phyloP scores from a whole-genome alignment of 1,140 invertebrate species.

The Chelonus insularis region DNA sequence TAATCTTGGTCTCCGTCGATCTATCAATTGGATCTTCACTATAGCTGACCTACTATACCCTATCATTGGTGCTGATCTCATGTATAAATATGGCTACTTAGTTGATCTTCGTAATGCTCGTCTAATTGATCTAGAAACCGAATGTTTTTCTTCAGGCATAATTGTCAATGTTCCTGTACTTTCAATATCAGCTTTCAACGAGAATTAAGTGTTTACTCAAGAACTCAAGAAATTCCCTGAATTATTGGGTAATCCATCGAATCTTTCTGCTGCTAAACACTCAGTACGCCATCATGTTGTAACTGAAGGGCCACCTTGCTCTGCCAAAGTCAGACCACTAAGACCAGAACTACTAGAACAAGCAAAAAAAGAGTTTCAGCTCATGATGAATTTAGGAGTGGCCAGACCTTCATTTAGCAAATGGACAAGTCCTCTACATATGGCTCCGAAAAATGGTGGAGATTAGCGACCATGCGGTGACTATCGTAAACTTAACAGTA shows the following conservation, averaged over 20 bases:
- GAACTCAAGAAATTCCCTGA: background rate
- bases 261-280: background rate
- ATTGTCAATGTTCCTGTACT: too few species aligned
- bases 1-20: constrained; percentile 18
- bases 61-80: constrained; percentile 31
- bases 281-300: background rate
- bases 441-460: constrained; percentile 49
- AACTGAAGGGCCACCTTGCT: background rate
- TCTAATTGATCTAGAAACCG: background rate
- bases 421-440: constrained; percentile 52
- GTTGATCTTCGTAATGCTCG: constrained; percentile 13
- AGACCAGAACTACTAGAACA: constrained; percentile 30
- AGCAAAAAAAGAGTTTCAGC: constrained; percentile 36
- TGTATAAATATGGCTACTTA: constrained; percentile 20
- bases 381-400: constrained; percentile 36
- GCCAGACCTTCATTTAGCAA: constrained; percentile 43
- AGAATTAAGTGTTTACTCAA: too few species aligned
- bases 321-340: constrained; percentile 19
- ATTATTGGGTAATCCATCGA: background rate
- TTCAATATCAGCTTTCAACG: too few species aligned
- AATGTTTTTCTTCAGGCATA: constrained; percentile 51
- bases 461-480: constrained; percentile 43
- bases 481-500: constrained; percentile 46
- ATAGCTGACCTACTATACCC: constrained; percentile 20
- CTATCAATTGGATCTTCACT: constrained; percentile 26